Evolutionary conservation across 1,140 invertebrate species (phyloP), one percentile per base, ranked within the genome.

Genomic region (Caenorhabditis remanei): DNA sequence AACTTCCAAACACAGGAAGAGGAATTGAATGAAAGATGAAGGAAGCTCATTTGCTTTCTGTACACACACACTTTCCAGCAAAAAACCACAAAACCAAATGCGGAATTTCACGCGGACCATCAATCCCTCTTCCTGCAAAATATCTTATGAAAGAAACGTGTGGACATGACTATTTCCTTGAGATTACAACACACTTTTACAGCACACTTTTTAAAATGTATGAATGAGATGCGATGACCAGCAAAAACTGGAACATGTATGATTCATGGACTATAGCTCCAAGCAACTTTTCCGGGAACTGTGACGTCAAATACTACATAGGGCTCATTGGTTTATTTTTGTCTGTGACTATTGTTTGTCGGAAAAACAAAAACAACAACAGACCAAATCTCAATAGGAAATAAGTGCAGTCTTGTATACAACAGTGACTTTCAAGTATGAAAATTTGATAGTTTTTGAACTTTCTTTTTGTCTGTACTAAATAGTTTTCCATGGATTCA

Each of bases 41-140:
- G 19, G 46, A n/a, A 32, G 71, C 43, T 79, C 71, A 79, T 79
- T 79, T 48, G 43, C 46, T 79, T 79, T 50, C 71, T 24, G n/a
- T 50, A 50, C 71, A 50, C 71, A 79, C 40, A 14, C 11, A n/a
- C 50, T 7, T 65, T 40, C 0, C 16, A 43, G 40, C 19, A 79
- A 79, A 53, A 48, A 19, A 9, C 40, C 7, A 41, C 50, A 79
- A 79, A 79, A 40, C 46, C 14, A 50, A 46, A 32, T 5, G 65
- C 2, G 16, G 46, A 46, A 50, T 53, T 79, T 79, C 46, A 13
- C 8, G 53, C 9, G 14, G 71, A 79, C 46, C 71, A 50, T 50
- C 46, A 21, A 79, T 50, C 71, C 71, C 46, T 79, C 71, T 79
- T 50, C 43, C 21, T 79, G 71, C 46, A 79, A 79, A 79, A 79